Base-by-base conservation (phyloP, 2,113 vertebrate genomes). In the Anhinga anhinga region DNA sequence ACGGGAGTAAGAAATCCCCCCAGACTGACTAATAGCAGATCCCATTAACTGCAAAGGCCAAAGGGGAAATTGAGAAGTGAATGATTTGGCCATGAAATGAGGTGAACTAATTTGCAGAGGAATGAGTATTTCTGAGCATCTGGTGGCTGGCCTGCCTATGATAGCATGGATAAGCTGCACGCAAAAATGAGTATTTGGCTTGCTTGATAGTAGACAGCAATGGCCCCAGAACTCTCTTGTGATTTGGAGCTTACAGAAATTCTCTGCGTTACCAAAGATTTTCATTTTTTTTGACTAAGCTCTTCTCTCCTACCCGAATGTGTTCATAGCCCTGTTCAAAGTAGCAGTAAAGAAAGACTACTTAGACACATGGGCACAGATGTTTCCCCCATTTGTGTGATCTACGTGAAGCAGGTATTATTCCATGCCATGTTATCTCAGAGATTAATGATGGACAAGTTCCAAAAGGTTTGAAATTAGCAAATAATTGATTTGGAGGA, bases 31-130 rank as follows among this genome's bases (percentile, higher is more conserved):
- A 66, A 91, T 29, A 92, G 95, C 95, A 96, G 97, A 96, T 91
- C 91, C 97, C 96, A 95, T 96, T 97, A 97, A 93, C 88, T 96
- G 94, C 91, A 38, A 55, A 92, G 95, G 97, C 96, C 96, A 94
- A 89, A 95, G 93, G 92, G 97, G 91, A 85, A 88, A 92, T 82
- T 69, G 96, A 92, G 55, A 86, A 96, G 61, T 72, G 93, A 97
- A 66, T 79, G 92, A 91, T 96, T 95, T 96, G 96, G 95, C 95
- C 88, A 74, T 42, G 63, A 89, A 96, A 97, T 4, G 92, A 96
- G 95, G 95, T 96, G 96, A 96, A 93, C 92, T 96, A 96, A 94
- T 97, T 93, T 96, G 88, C 73, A 86, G 95, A 95, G 96, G 77
- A 95, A 94, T 89, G 83, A 91, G 61, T 61, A 40, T 96, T 96